phyloP scores from a whole-genome alignment of 2,113 vertebrate species.

The Speoplatyrhinus poulsoni region DNA sequence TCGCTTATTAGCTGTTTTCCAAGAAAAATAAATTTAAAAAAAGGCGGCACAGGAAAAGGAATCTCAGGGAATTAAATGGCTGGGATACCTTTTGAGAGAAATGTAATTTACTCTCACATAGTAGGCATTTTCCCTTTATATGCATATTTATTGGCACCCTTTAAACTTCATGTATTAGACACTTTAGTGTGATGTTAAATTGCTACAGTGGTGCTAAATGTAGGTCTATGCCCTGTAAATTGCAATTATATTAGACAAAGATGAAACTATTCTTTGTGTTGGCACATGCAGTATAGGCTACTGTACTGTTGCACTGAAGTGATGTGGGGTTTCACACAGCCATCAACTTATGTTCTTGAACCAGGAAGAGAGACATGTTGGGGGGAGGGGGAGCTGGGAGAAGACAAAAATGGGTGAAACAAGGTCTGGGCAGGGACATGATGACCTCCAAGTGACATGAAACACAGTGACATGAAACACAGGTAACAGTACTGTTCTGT shows the following conservation, averaged over 20 bases:
- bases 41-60: conserved; percentile 32
- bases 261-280: no score
- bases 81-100: conserved; percentile 17
- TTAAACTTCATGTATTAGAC: conserved; percentile 21
- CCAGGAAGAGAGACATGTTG: conserved; percentile 21
- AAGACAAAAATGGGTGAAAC: conserved; percentile 21
- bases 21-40: not conserved
- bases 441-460: conserved; percentile 25
- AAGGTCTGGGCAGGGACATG: conserved; percentile 9
- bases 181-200: conserved; percentile 32
- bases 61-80: conserved; percentile 24
- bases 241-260: conserved; percentile 38
- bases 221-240: conserved; percentile 38
- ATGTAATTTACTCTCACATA: conserved; percentile 21
- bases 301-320: conserved; percentile 41
- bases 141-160: no score
- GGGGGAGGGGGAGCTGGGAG: not conserved
- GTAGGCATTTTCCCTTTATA: conserved; percentile 28
- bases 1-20: conserved; percentile 35
- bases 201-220: conserved; percentile 17
- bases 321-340: conserved; percentile 15
- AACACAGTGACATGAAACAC: conserved; percentile 33
- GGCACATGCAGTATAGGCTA: conserved; percentile 7
- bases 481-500: conserved; percentile 20
- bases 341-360: conserved; percentile 43